These are phyloP conservation scores for Hydractinia echinata DNA, from an alignment of 30 jellyfish, hydroid and myxozoan species.

Conservation along the genomic window DNA sequence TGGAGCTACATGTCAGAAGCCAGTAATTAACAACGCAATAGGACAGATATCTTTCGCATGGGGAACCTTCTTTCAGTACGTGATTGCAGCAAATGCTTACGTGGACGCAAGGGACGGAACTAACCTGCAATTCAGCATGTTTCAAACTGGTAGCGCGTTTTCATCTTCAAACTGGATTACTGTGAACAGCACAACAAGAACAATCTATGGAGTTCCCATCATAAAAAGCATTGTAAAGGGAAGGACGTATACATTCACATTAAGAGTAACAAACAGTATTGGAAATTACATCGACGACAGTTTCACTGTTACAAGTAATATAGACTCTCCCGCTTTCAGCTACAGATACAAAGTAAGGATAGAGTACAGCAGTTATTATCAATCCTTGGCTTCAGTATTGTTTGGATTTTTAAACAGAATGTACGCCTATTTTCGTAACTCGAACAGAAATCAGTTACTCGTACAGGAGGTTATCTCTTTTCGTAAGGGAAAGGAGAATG, in stretches of 20 bases:
- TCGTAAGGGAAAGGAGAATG: constrained; percentile 27
- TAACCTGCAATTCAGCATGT: constrained; percentile 24
- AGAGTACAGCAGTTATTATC: constrained; percentile 7
- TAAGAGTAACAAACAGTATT: constrained; percentile 49
- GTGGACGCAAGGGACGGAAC: constrained; percentile 50
- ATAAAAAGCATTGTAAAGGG: constrained; percentile 1
- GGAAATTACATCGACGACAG: constrained; percentile 56
- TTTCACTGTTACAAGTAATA: constrained; percentile 20
- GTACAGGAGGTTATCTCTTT: constrained; percentile 37
- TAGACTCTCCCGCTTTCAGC: constrained; percentile 42
- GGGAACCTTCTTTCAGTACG: constrained; percentile 39
- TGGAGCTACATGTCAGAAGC: constrained; percentile 38
- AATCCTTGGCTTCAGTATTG: constrained; percentile 46
- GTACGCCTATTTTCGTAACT: constrained; percentile 43
- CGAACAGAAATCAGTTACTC: constrained; percentile 30
- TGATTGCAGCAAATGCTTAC: constrained; percentile 53
- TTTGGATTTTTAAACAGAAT: constrained; percentile 24
- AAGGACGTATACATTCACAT: constrained; percentile 12
- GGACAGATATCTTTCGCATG: constrained; percentile 52
- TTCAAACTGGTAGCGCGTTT: constrained; percentile 37
- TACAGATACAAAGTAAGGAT: constrained; percentile 34
- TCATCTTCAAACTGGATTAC: constrained; percentile 56
- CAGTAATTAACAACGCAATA: constrained; percentile 46
- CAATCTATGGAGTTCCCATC: constrained; percentile 62
- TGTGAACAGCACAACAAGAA: constrained; percentile 44